A percentile compares a stretch with the other conserved stretches of the same genome.
Evolutionary conservation across 1,140 invertebrate genomes (phyloP).

Genomic region (Parapsyche elsis): DNA sequence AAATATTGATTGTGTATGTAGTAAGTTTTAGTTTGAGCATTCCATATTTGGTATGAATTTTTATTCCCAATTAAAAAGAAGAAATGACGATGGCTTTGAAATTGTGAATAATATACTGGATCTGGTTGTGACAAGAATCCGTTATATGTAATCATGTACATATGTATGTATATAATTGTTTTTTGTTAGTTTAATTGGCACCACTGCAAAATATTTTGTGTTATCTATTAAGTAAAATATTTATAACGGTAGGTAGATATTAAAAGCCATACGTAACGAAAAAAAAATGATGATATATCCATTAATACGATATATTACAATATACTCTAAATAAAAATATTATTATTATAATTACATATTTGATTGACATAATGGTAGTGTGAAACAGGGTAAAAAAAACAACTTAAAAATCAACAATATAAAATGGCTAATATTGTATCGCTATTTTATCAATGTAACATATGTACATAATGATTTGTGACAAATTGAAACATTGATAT

Average conservation of each 20-base stretch:
- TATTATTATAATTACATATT: slow-evolving; percentile 43
- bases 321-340: slow-evolving; percentile 3
- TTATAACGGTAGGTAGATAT: slow-evolving; percentile 39
- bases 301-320: slow-evolving; percentile 35
- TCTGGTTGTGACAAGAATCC: slow-evolving; percentile 21
- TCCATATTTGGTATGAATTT: not conserved
- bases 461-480: slow-evolving; percentile 33
- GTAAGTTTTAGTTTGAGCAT: not conserved
- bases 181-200: slow-evolving; percentile 5
- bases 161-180: not conserved
- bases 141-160: not conserved
- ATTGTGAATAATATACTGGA: slow-evolving; percentile 7
- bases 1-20: not conserved
- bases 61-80: slow-evolving; percentile 4
- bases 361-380: slow-evolving; percentile 48
- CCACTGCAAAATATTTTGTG: slow-evolving; percentile 25
- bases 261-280: slow-evolving; percentile 45
- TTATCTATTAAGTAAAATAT: slow-evolving; percentile 38
- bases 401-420: slow-evolving; percentile 9
- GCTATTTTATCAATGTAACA: slow-evolving; percentile 30
- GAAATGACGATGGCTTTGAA: not conserved
- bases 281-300: slow-evolving; percentile 35
- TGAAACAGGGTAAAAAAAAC: slow-evolving; percentile 48
- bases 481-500: slow-evolving; percentile 17
- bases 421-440: slow-evolving; percentile 24